Evolutionary conservation across 1,140 invertebrate genomes (phyloP).

Genomic region (Orussus abietinus): DNA sequence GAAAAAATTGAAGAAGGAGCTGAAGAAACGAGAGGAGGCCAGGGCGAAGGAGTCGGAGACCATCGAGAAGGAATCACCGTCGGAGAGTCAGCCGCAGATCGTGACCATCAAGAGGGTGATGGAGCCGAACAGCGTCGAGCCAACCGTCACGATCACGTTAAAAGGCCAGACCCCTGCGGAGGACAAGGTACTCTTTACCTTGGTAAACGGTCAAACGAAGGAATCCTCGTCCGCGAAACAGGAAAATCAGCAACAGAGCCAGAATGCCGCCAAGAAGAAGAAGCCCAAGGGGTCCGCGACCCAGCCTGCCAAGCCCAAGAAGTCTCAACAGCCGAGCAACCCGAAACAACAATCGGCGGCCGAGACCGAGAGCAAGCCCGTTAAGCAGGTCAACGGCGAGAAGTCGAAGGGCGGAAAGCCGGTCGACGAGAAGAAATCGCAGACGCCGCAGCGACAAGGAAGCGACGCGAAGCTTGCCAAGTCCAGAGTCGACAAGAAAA

Average conservation of each 20-base stretch:
- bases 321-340: no score
- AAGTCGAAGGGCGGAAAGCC: slow-evolving; percentile 32
- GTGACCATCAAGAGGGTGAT: slow-evolving; percentile 70
- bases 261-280: slow-evolving; percentile 47
- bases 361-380: slow-evolving; percentile 21
- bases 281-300: slow-evolving; percentile 45
- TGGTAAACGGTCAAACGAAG: slow-evolving; percentile 68
- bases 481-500: slow-evolving; percentile 46
- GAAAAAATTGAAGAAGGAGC: slow-evolving; percentile 42
- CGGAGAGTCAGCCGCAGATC: slow-evolving; percentile 58
- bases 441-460: slow-evolving; percentile 12
- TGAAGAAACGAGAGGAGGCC: slow-evolving; percentile 37
- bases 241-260: slow-evolving; percentile 30
- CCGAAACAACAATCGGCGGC: slow-evolving; percentile 9
- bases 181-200: slow-evolving; percentile 68
- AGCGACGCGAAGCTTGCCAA: slow-evolving; percentile 31
- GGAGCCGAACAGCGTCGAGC: slow-evolving; percentile 62
- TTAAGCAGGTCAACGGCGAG: slow-evolving; percentile 20
- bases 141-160: slow-evolving; percentile 71
- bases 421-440: slow-evolving; percentile 29
- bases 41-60: slow-evolving; percentile 28
- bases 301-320: no score
- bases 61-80: slow-evolving; percentile 36
- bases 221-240: slow-evolving; percentile 41
- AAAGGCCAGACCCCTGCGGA: slow-evolving; percentile 71